Conservation (phyloP, 1,140 invertebrate genomes). For the Araneus ventricosus region DNA sequence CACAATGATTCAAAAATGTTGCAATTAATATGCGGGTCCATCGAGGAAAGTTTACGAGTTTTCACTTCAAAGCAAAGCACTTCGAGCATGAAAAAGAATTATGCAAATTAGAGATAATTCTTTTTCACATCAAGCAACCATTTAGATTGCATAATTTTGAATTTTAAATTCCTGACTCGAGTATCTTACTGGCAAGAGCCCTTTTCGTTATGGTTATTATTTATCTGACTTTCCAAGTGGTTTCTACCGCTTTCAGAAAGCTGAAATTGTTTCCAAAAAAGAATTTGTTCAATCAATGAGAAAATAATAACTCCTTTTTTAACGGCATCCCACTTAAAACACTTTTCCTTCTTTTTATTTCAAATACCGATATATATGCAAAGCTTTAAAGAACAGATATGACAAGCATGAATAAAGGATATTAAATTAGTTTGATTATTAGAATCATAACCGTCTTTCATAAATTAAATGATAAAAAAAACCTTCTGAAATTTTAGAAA, state of each 20-base stretch:
- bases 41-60: not conserved
- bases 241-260: not conserved
- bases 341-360: not conserved
- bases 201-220: slow-evolving; percentile 49
- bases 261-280: not conserved
- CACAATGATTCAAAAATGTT: slow-evolving; percentile 53
- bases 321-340: not conserved
- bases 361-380: not conserved
- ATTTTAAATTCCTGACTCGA: slow-evolving; percentile 37
- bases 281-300: not conserved
- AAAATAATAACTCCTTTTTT: not conserved
- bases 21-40: slow-evolving; percentile 56
- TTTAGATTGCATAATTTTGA: slow-evolving; percentile 53
- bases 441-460: too few relatives aligned
- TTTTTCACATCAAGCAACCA: slow-evolving; percentile 50
- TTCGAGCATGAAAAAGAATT: slow-evolving; percentile 39
- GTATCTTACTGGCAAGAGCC: not conserved
- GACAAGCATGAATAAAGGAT: too few relatives aligned
- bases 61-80: not conserved
- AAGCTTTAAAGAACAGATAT: too few relatives aligned
- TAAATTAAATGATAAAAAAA: too few relatives aligned
- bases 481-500: too few relatives aligned
- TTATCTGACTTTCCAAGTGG: not conserved
- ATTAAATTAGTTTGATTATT: too few relatives aligned
- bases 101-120: slow-evolving; percentile 55